These are phyloP conservation scores for Riparia riparia DNA, from an alignment of 2,113 vertebrate species.

Conservation along the genomic window DNA sequence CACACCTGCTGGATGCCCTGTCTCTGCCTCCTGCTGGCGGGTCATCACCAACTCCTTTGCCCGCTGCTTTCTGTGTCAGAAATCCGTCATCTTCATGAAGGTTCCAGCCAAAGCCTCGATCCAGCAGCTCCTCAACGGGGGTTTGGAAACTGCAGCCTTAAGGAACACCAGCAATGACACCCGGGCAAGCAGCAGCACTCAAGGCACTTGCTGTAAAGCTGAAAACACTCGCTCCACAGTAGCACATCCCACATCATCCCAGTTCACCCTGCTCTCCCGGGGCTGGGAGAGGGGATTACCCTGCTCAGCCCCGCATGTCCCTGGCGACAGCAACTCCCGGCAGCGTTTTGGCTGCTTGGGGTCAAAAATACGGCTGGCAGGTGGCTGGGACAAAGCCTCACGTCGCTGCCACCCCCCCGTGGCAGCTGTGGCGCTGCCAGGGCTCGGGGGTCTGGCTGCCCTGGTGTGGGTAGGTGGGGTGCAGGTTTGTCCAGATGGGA, in stretches of 20 bases:
- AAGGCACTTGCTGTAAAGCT: background rate
- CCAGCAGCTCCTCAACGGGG: fast-evolving
- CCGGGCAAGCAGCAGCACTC: background rate
- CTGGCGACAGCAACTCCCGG: fast-evolving
- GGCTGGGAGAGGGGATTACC: background rate
- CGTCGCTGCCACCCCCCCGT: background rate
- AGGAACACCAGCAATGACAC: background rate
- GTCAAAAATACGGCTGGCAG: background rate
- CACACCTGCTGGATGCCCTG: fast-evolving
- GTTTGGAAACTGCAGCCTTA: background rate
- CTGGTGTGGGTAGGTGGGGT: background rate
- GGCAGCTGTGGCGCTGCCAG: fast-evolving
- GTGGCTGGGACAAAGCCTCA: background rate
- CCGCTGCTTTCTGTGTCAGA: fast-evolving
- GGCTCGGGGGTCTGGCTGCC: background rate
- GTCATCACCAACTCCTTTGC: background rate
- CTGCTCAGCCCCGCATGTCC: background rate
- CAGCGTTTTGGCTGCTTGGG: fast-evolving
- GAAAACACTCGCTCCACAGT: background rate
- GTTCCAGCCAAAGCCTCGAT: fast-evolving
- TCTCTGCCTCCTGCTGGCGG: background rate
- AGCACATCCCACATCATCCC: background rate
- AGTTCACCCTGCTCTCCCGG: background rate
- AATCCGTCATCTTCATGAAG: fast-evolving
- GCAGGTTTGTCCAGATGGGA: background rate